Conservation (phyloP, 2,113 vertebrate species). For the Salvator merianae region DNA sequence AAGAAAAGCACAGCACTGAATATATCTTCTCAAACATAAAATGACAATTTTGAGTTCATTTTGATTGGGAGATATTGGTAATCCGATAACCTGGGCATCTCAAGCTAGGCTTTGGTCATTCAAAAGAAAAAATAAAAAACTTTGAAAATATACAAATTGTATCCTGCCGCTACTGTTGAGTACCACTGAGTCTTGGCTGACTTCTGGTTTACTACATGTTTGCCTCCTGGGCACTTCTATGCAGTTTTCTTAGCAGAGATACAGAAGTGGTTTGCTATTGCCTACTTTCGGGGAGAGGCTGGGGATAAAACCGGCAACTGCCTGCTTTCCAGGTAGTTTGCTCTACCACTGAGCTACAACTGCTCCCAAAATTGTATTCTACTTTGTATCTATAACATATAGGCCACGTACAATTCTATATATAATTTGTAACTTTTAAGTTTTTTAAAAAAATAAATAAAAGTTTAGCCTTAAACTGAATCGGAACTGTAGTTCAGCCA, state of each 20-base stretch:
- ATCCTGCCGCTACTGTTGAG: too few relatives aligned
- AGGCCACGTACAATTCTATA: neutral
- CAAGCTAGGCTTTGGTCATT: neutral
- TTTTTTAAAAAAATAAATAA: too few relatives aligned
- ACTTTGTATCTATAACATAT: neutral
- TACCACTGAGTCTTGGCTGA: too few relatives aligned
- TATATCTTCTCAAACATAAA: neutral
- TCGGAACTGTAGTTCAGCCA: neutral
- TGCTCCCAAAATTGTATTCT: neutral
- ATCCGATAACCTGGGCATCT: neutral
- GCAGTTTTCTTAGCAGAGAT: too few relatives aligned
- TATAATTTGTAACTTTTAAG: neutral
- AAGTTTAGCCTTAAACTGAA: neutral
- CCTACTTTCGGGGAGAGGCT: too few relatives aligned
- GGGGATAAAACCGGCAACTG: too few relatives aligned
- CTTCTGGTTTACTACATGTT: too few relatives aligned
- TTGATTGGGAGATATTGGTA: neutral
- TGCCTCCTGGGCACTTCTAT: too few relatives aligned
- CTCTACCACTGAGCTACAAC: too few relatives aligned
- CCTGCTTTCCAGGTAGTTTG: too few relatives aligned
- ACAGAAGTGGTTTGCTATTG: too few relatives aligned
- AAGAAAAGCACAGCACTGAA: neutral
- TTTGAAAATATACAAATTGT: too few relatives aligned
- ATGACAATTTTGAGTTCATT: neutral
- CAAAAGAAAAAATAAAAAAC: neutral